A percentile compares a stretch with the other conserved stretches of the same genome.
Evolutionary conservation across 2,888 invertebrate species (phyloP).

Genomic region (Tenthredo mesomela): DNA sequence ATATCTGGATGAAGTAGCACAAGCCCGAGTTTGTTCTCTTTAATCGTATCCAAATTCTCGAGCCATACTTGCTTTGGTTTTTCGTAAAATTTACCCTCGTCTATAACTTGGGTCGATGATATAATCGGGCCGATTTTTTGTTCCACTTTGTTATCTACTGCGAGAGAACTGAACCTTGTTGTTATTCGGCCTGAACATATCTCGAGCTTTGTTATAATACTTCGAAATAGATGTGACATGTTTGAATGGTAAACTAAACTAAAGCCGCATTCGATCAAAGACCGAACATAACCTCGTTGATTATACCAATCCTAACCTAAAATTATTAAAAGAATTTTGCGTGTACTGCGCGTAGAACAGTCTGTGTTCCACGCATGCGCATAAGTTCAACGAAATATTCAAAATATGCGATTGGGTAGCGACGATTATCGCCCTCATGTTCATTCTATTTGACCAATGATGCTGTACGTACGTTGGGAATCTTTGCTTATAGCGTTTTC

Average conservation of each 20-base stretch:
- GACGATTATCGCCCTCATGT: background rate
- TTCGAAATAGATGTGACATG: constrained; percentile 68
- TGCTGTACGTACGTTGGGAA: background rate
- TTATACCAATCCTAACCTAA: background rate
- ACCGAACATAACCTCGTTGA: constrained; percentile 13
- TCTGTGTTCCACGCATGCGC: background rate
- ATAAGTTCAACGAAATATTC: background rate
- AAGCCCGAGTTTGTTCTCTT: constrained; percentile 90
- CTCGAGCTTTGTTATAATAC: constrained; percentile 61
- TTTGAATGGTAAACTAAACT: background rate
- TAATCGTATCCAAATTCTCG: constrained; percentile 88
- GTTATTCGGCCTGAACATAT: constrained; percentile 59
- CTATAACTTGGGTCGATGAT: constrained; percentile 67
- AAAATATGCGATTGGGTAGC: background rate
- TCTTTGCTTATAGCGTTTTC: background rate
- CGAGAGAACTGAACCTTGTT: constrained; percentile 61
- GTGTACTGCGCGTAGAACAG: background rate
- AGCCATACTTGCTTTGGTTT: constrained; percentile 91
- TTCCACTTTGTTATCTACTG: background rate
- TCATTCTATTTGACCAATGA: too few species aligned
- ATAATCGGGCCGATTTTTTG: constrained; percentile 74
- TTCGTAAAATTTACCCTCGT: constrained; percentile 75
- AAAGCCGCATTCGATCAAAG: background rate
- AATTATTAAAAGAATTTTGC: background rate
- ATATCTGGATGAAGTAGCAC: constrained; percentile 94